phyloP scores from a whole-genome alignment of 2,888 invertebrate species.

The Chelonus formosanus region DNA sequence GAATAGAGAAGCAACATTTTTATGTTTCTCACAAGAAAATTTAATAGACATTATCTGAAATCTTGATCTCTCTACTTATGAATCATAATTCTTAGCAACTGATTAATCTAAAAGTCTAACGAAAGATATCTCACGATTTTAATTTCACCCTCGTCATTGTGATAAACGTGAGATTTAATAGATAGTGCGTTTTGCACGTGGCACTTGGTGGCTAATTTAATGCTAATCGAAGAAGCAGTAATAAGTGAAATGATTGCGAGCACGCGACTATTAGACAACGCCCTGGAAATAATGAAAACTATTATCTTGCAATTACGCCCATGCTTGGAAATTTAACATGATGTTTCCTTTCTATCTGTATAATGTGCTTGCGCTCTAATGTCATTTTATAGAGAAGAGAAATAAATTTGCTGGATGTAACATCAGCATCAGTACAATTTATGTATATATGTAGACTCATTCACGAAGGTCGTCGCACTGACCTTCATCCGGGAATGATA shows the following conservation, averaged over 20 bases:
- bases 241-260: too few relatives aligned
- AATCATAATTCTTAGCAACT: slow-evolving; percentile 25
- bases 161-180: slow-evolving; percentile 22
- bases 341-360: neutral
- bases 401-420: neutral
- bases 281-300: too few relatives aligned
- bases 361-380: neutral
- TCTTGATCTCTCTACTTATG: slow-evolving; percentile 26
- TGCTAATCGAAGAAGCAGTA: too few relatives aligned
- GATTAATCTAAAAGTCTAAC: slow-evolving; percentile 21
- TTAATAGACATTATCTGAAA: slow-evolving; percentile 22
- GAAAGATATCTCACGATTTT: slow-evolving; percentile 22
- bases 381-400: neutral
- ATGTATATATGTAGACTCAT: slow-evolving; percentile 1
- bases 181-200: slow-evolving; percentile 6
- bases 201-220: too few relatives aligned
- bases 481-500: slow-evolving; percentile 25
- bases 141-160: slow-evolving; percentile 16
- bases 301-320: too few relatives aligned
- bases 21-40: slow-evolving; percentile 5
- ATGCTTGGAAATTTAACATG: slow-evolving; percentile 1
- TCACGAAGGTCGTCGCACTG: slow-evolving; percentile 32
- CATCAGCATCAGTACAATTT: neutral
- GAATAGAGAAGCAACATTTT: slow-evolving; percentile 9
- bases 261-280: too few relatives aligned